phyloP scores from a whole-genome alignment of 2,797 vertebrate species.

The Pachyuromys duprasi region DNA sequence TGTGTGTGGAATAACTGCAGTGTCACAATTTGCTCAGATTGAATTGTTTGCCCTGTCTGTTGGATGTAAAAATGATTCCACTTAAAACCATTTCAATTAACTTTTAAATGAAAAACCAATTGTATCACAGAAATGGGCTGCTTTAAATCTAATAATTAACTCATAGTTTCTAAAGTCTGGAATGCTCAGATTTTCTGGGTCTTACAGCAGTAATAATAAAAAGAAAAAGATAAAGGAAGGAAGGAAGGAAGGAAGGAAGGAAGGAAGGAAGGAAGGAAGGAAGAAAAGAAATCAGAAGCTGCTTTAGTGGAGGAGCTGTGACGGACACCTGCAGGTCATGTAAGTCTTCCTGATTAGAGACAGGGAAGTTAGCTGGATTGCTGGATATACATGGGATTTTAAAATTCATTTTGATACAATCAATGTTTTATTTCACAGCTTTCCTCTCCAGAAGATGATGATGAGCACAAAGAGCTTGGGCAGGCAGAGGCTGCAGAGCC shows the following conservation, averaged over 20 bases:
- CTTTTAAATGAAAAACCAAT: slow-evolving; percentile 72
- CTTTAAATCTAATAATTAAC: slow-evolving; percentile 52
- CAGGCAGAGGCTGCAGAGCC: background rate
- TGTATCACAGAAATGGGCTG: slow-evolving; percentile 53
- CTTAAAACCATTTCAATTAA: slow-evolving; percentile 69
- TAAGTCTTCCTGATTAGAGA: background rate
- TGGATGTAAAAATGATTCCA: slow-evolving; percentile 53
- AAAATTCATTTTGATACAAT: background rate
- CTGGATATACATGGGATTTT: background rate
- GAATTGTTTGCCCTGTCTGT: slow-evolving; percentile 28
- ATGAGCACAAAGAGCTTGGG: background rate
- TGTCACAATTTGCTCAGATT: background rate
- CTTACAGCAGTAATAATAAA: background rate
- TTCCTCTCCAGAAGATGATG: background rate
- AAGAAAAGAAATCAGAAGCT: background rate
- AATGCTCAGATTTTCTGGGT: slow-evolving; percentile 21
- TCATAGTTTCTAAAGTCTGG: background rate
- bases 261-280: too few species aligned
- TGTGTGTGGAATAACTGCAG: too few species aligned
- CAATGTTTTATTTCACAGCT: background rate
- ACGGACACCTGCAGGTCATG: rapidly evolving
- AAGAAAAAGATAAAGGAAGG: background rate
- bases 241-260: too few species aligned
- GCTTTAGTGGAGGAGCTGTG: background rate
- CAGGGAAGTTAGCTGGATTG: background rate